phyloP scores from a whole-genome alignment of 2,797 vertebrate species.

The Diglossa cyanea region DNA sequence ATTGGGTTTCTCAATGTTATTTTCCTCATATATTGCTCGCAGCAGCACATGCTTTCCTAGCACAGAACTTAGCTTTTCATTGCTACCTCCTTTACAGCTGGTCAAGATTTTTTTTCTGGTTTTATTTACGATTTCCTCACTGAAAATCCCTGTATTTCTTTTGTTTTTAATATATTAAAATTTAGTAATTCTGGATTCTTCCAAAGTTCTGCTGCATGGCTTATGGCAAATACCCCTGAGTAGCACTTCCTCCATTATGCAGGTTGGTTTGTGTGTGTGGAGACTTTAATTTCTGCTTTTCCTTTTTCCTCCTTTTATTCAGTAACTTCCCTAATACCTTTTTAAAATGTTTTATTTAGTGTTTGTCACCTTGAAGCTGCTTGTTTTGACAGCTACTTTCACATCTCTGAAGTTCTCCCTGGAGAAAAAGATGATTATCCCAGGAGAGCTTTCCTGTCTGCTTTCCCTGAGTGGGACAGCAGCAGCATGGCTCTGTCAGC shows the following conservation, averaged over 20 bases:
- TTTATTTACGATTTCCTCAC: constrained; percentile 42
- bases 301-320: background rate
- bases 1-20: background rate
- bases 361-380: background rate
- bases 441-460: background rate
- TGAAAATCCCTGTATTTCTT: constrained; percentile 33
- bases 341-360: background rate
- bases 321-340: background rate
- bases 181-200: constrained; percentile 1
- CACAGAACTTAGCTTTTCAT: background rate
- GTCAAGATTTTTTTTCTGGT: background rate
- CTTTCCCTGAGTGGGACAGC: accelerated
- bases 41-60: background rate
- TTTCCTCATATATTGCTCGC: background rate
- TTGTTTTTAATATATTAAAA: constrained; percentile 53
- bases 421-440: background rate
- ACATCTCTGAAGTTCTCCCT: background rate
- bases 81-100: constrained; percentile 15
- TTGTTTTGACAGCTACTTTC: background rate
- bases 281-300: background rate
- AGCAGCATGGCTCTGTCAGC: background rate
- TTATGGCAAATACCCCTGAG: background rate
- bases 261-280: background rate
- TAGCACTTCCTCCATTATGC: background rate
- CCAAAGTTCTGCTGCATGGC: constrained; percentile 32